phyloP scores from a whole-genome alignment of 2,797 vertebrate genomes.

The Aselliscus stoliczkanus region DNA sequence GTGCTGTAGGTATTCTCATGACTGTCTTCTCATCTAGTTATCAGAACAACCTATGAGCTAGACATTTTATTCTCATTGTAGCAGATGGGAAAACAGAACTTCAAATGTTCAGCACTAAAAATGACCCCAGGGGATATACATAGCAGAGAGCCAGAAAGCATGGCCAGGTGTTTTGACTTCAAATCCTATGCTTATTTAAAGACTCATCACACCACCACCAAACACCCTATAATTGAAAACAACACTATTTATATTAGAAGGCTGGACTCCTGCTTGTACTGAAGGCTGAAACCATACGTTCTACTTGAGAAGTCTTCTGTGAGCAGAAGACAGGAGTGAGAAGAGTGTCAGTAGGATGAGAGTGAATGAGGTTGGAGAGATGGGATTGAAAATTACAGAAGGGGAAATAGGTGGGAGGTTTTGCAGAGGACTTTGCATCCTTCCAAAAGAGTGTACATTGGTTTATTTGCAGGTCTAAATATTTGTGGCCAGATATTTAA shows the following conservation, averaged over 20 bases:
- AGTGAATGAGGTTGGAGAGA: neutral
- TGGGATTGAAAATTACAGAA: neutral
- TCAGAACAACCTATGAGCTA: neutral
- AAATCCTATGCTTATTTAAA: neutral
- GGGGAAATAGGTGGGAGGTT: neutral
- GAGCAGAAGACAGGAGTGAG: neutral
- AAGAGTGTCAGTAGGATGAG: rapidly evolving
- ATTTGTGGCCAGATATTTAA: constrained; percentile 16
- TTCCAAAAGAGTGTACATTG: neutral
- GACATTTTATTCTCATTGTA: neutral
- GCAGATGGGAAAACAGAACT: neutral
- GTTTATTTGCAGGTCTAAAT: neutral
- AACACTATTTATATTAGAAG: neutral
- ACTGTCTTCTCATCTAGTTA: neutral
- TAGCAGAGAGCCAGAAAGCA: neutral
- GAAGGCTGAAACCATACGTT: neutral
- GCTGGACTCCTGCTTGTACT: neutral
- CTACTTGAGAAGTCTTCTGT: neutral
- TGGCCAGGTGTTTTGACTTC: neutral
- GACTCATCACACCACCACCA: neutral
- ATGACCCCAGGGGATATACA: too few relatives aligned
- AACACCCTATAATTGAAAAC: neutral
- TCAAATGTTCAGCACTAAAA: neutral
- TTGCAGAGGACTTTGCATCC: neutral
- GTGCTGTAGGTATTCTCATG: neutral